These are phyloP conservation scores for Trichonephila clavipes DNA, from an alignment of 1,140 invertebrate species.

Conservation along the genomic window DNA sequence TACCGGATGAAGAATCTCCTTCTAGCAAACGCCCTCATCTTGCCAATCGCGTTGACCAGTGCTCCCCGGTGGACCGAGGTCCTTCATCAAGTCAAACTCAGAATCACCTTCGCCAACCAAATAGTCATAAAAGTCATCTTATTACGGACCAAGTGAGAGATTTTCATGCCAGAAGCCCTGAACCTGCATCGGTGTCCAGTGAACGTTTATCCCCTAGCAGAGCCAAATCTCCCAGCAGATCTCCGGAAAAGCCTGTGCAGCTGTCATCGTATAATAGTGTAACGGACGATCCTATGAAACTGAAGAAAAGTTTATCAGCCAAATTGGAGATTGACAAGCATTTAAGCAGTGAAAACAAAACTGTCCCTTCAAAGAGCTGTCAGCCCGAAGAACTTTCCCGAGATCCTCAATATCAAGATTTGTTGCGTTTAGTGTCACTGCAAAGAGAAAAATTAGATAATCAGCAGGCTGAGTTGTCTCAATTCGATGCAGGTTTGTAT, in stretches of 20 bases:
- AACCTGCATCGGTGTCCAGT: background rate
- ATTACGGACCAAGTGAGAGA: slow-evolving; percentile 63
- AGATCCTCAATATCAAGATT: slow-evolving; percentile 85
- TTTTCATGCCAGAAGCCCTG: slow-evolving; percentile 21
- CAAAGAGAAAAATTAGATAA: slow-evolving; percentile 92
- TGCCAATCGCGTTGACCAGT: slow-evolving; percentile 42
- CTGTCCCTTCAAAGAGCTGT: background rate
- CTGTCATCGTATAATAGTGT: background rate
- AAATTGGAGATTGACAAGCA: slow-evolving; percentile 58
- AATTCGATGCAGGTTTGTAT: slow-evolving; percentile 81
- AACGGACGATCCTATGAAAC: slow-evolving; percentile 46
- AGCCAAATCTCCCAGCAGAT: slow-evolving; percentile 66
- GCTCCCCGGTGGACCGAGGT: slow-evolving; percentile 51
- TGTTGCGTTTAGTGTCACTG: slow-evolving; percentile 92
- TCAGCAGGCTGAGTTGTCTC: slow-evolving; percentile 93
- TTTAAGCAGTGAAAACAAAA: slow-evolving; percentile 26
- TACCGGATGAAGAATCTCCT: slow-evolving; percentile 90
- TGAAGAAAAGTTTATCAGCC: slow-evolving; percentile 25
- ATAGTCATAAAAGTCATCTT: slow-evolving; percentile 61
- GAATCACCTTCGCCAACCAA: slow-evolving; percentile 43
- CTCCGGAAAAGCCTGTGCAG: slow-evolving; percentile 47
- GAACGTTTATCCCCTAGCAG: slow-evolving; percentile 7
- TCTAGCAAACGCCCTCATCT: slow-evolving; percentile 77
- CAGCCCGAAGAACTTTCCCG: slow-evolving; percentile 77
- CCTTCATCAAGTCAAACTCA: slow-evolving; percentile 59